A percentile compares a stretch with the other conserved stretches of the same genome.
phyloP scores from a whole-genome alignment of 2,113 vertebrate species.

The Pluvialis apricaria region DNA sequence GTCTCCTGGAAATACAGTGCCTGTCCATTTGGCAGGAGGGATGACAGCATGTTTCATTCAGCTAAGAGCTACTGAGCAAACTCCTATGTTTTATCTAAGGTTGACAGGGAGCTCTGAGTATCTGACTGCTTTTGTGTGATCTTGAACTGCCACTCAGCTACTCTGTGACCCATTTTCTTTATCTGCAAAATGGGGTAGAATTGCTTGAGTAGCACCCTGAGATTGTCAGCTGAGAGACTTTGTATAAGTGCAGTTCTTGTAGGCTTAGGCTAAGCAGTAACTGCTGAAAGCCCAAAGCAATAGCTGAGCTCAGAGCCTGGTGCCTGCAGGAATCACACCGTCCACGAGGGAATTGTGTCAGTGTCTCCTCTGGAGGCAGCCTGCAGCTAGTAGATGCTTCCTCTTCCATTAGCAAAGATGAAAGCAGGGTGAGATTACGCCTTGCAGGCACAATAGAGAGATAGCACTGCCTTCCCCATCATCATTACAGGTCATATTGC shows the following conservation, averaged over 20 bases:
- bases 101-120: not conserved
- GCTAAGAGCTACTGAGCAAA: not conserved
- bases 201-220: not conserved
- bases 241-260: not conserved
- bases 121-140: not conserved
- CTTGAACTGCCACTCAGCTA: not conserved
- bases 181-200: not conserved
- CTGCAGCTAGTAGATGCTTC: not conserved
- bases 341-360: fast-evolving
- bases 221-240: not conserved
- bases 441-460: not conserved
- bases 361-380: not conserved
- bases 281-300: not conserved
- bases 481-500: not conserved
- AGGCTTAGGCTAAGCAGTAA: not conserved
- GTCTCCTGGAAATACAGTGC: not conserved
- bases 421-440: not conserved
- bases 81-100: not conserved
- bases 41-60: not conserved
- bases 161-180: not conserved
- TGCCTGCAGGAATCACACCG: not conserved
- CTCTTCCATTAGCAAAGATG: not conserved
- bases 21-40: not conserved
- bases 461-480: not conserved
- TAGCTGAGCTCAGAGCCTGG: not conserved